Evolutionary conservation across 2,113 vertebrate genomes (phyloP).

Genomic region (Bubalus kerabau): DNA sequence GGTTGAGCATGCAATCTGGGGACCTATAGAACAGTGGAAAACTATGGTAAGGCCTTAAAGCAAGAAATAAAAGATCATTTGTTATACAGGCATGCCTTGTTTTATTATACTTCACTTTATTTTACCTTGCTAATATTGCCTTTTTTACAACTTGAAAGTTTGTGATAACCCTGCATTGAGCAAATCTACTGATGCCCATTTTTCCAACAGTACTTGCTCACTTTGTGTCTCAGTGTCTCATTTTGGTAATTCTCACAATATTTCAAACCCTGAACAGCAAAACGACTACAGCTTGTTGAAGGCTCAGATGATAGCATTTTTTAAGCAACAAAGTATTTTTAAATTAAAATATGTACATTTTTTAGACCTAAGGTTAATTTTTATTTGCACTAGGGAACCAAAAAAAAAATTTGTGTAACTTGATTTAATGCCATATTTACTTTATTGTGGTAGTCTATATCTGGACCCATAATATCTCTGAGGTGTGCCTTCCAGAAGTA

Average conservation of each 20-base stretch:
- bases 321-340: neutral
- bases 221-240: neutral
- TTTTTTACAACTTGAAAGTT: neutral
- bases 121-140: neutral
- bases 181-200: neutral
- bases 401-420: neutral
- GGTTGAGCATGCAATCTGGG: neutral
- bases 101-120: neutral
- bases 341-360: neutral
- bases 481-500: neutral
- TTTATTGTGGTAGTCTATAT: neutral
- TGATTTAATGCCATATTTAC: neutral
- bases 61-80: neutral
- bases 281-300: neutral
- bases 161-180: neutral
- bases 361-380: neutral
- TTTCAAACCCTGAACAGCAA: neutral
- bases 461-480: neutral
- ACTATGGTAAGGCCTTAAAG: neutral
- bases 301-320: neutral
- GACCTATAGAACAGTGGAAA: neutral
- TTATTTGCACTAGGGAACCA: neutral
- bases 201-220: neutral
- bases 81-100: neutral
- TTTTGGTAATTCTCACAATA: neutral